These are phyloP conservation scores for Ciconia nigra DNA, from an alignment of 2,797 vertebrate genomes.

Conservation along the genomic window DNA sequence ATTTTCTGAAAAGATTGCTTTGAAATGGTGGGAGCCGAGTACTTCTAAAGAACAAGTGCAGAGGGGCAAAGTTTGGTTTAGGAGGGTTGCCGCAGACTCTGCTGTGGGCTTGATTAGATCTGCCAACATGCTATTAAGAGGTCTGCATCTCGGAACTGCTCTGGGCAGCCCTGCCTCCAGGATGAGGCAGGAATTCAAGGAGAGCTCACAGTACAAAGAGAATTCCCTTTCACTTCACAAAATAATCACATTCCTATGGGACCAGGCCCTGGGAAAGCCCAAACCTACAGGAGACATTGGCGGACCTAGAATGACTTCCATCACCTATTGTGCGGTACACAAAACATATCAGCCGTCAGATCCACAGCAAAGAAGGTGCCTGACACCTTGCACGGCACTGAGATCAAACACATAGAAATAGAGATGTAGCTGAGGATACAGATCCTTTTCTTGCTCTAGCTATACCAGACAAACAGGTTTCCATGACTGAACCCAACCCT, in stretches of 20 bases:
- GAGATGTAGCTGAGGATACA: not conserved
- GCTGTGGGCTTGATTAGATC: conserved; percentile 55
- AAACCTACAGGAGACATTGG: not conserved
- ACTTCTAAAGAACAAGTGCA: conserved; percentile 36
- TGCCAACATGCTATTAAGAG: conserved; percentile 51
- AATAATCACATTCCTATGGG: not conserved
- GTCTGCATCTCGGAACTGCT: not conserved
- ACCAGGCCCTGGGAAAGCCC: not conserved
- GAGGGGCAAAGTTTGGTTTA: conserved; percentile 50
- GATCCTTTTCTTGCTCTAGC: not conserved
- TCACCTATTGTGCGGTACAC: not conserved
- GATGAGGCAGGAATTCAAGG: conserved; percentile 4
- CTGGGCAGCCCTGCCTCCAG: not conserved
- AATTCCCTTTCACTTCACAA: not conserved
- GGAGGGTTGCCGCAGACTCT: not conserved
- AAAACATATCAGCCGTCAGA: not conserved
- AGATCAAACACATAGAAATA: not conserved
- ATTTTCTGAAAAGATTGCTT: conserved; percentile 69
- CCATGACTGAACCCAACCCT: rapidly evolving
- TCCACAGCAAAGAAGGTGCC: not conserved
- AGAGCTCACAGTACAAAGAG: not conserved
- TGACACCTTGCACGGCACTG: not conserved
- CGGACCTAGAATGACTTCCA: not conserved
- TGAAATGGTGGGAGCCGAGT: conserved; percentile 60
- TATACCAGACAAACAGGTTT: not conserved